Percentiles rank a stretch among this genome's conserved stretches.
Conservation (phyloP, 2,888 invertebrate species). For the Diabrotica balteata region DNA sequence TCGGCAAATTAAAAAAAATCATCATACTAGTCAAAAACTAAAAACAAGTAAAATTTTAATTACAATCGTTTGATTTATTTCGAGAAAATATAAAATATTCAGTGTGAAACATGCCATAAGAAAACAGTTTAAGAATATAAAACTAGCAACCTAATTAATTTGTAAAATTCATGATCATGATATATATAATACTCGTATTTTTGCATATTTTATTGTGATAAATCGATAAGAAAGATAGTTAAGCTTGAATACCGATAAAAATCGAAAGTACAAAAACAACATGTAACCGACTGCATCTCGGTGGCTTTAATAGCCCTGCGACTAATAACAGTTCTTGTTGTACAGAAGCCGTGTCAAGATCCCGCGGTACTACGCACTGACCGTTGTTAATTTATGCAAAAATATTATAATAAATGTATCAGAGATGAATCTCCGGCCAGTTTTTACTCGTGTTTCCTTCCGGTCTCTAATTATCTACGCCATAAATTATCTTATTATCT, state of each 20-base stretch:
- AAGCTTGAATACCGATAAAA: slow-evolving; percentile 12
- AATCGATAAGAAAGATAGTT: slow-evolving; percentile 1
- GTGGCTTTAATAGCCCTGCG: slow-evolving; percentile 4
- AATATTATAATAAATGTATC: slow-evolving; percentile 62
- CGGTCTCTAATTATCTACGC: slow-evolving; percentile 60
- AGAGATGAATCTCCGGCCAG: slow-evolving; percentile 60
- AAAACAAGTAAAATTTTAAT: too few relatives aligned
- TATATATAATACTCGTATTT: not conserved
- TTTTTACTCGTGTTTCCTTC: slow-evolving; percentile 62
- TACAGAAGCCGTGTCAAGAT: slow-evolving; percentile 33
- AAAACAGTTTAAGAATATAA: too few relatives aligned
- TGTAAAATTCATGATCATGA: not conserved
- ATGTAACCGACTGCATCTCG: not conserved
- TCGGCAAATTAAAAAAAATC: too few relatives aligned
- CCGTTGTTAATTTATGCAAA: slow-evolving; percentile 60
- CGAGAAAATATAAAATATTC: too few relatives aligned
- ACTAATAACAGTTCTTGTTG: slow-evolving; percentile 31
- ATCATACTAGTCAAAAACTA: too few relatives aligned
- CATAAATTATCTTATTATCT: slow-evolving; percentile 57
- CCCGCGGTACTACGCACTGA: slow-evolving; percentile 47
- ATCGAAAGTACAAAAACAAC: slow-evolving; percentile 2
- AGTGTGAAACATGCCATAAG: too few relatives aligned
- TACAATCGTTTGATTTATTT: too few relatives aligned
- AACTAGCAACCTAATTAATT: too few relatives aligned
- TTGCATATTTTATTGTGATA: not conserved